phyloP scores from a whole-genome alignment of 2,888 invertebrate species.

The Mythimna albipuncta region DNA sequence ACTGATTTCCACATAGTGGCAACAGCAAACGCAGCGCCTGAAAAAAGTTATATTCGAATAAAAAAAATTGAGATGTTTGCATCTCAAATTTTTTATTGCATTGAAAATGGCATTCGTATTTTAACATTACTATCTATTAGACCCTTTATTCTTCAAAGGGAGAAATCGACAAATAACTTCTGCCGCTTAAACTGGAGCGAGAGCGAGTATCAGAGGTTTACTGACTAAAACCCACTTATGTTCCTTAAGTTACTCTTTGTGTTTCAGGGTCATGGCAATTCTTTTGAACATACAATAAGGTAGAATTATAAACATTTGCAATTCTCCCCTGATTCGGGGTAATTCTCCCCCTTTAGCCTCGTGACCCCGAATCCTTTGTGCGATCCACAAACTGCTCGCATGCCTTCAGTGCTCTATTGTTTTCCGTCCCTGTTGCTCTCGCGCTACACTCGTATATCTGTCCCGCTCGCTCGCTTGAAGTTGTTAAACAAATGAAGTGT shows the following conservation, averaged over 20 bases:
- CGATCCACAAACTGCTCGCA: slow-evolving; percentile 80
- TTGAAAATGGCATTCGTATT: too few relatives aligned
- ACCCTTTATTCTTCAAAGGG: neutral
- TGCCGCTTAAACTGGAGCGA: too few relatives aligned
- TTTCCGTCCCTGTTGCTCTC: slow-evolving; percentile 69
- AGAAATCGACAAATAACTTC: too few relatives aligned
- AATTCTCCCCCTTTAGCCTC: slow-evolving; percentile 65
- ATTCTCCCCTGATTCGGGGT: slow-evolving; percentile 69
- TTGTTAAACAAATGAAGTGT: slow-evolving; percentile 72
- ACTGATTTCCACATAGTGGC: neutral
- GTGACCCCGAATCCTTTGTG: slow-evolving; percentile 83
- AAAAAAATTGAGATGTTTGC: too few relatives aligned
- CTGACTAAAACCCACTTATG: too few relatives aligned
- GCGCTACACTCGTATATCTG: slow-evolving; percentile 40
- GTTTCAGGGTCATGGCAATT: too few relatives aligned
- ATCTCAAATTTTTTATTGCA: too few relatives aligned
- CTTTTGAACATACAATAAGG: neutral
- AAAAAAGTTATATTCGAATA: too few relatives aligned
- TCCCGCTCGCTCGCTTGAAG: slow-evolving; percentile 68
- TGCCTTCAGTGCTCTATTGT: slow-evolving; percentile 79
- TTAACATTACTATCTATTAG: neutral
- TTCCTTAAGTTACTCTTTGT: too few relatives aligned
- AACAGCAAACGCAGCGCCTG: too few relatives aligned
- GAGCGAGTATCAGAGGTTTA: too few relatives aligned
- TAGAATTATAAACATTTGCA: too few relatives aligned